These are phyloP conservation scores for Oryzias melastigma DNA, from an alignment of 2,113 vertebrate species.

Conservation along the genomic window DNA sequence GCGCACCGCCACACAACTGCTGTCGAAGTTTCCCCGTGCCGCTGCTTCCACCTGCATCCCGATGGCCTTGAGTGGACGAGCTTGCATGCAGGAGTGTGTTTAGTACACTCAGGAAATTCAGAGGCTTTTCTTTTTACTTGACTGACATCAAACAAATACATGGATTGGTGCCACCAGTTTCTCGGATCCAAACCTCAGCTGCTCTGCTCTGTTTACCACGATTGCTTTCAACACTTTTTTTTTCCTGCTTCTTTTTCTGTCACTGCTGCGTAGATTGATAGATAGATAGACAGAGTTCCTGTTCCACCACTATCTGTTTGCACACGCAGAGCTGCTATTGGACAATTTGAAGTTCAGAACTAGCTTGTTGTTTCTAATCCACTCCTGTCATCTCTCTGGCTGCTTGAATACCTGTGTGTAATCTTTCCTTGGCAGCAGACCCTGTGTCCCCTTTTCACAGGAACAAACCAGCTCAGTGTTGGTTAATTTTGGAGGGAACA, in stretches of 20 bases:
- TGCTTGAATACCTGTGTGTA: constrained; percentile 12
- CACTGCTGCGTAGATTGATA: constrained; percentile 10
- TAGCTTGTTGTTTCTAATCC: constrained; percentile 17
- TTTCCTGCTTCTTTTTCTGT: constrained; percentile 23
- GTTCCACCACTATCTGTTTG: constrained; percentile 2
- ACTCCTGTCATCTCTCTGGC: constrained; percentile 12
- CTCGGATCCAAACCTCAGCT: constrained; percentile 1
- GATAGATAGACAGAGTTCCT: constrained; percentile 25
- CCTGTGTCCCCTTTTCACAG: background rate
- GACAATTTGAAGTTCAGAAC: constrained; percentile 21
- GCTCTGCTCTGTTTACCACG: constrained; percentile 10
- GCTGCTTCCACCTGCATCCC: constrained; percentile 2
- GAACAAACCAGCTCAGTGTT: background rate
- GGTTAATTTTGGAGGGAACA: constrained; percentile 41
- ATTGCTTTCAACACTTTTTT: background rate
- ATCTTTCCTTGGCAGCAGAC: constrained; percentile 22
- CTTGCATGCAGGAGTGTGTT: constrained; percentile 12
- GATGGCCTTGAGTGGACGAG: background rate
- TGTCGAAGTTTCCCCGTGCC: background rate
- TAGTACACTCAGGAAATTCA: constrained; percentile 9
- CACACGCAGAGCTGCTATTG: constrained; percentile 8
- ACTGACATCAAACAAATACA: constrained; percentile 12
- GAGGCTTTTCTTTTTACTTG: constrained; percentile 1
- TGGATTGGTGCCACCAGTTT: background rate
- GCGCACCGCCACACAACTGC: background rate